Conservation (phyloP, 2,113 vertebrate species). For the Menidia beryllina region DNA sequence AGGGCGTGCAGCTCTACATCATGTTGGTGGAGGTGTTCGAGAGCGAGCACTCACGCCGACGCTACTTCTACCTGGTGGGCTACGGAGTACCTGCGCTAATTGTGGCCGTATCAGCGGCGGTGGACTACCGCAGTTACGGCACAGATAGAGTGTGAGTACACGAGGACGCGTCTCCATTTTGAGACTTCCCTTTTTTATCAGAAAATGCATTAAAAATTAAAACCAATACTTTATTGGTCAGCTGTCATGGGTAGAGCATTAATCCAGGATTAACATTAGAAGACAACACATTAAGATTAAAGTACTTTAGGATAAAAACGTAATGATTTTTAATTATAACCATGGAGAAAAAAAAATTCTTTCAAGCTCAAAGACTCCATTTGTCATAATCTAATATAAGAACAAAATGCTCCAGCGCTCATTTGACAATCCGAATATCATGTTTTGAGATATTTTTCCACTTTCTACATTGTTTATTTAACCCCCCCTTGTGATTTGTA, state of each 20-base stretch:
- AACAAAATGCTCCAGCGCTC: neutral
- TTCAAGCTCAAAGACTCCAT: too few relatives aligned
- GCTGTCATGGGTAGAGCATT: neutral
- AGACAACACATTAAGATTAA: too few relatives aligned
- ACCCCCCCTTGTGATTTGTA: neutral
- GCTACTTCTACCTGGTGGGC: constrained; percentile 96
- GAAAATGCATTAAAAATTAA: neutral
- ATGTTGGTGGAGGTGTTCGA: constrained; percentile 99
- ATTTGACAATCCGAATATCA: neutral
- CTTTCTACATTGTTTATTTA: neutral
- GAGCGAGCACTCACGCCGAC: constrained; percentile 93
- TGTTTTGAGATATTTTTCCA: neutral
- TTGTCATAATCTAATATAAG: too few relatives aligned
- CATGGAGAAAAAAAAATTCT: too few relatives aligned
- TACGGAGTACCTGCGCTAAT: constrained; percentile 95
- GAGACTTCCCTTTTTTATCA: neutral
- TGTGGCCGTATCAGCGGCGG: constrained; percentile 92
- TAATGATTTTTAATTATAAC: too few relatives aligned
- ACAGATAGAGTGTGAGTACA: constrained; percentile 94
- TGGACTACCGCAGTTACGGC: constrained; percentile 97
- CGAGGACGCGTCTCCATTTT: neutral
- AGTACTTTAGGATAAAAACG: too few relatives aligned
- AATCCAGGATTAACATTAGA: too few relatives aligned
- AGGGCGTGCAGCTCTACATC: constrained; percentile 98
- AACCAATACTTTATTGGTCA: neutral